Percentiles rank a stretch among this genome's conserved stretches.
Conservation (phyloP, 2,113 vertebrate genomes). For the Vulpes vulpes region DNA sequence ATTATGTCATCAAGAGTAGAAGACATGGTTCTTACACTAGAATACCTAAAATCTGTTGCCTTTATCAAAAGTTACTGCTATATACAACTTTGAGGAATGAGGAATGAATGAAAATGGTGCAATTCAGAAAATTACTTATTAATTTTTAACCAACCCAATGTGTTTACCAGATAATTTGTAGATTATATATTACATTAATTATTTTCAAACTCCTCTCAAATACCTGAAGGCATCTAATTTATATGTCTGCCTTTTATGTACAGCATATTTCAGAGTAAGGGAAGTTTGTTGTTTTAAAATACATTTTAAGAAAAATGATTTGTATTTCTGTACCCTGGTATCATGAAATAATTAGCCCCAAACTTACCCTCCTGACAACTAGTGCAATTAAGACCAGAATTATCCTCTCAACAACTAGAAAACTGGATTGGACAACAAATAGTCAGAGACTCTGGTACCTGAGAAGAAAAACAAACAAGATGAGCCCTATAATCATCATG, state of each 20-base stretch:
- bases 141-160: neutral
- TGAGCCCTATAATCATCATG: neutral
- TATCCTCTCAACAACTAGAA: neutral
- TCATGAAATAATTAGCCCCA: neutral
- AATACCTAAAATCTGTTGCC: neutral
- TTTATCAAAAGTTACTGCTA: neutral
- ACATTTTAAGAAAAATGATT: neutral
- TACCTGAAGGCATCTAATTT: neutral
- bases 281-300: neutral
- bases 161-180: neutral
- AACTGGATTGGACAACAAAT: neutral
- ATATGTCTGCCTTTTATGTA: neutral
- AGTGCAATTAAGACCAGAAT: neutral
- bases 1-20: neutral
- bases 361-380: neutral
- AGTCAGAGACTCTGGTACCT: neutral
- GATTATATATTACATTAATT: neutral
- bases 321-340: neutral
- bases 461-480: neutral
- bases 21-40: neutral
- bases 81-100: neutral
- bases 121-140: neutral
- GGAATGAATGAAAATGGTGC: neutral
- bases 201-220: conserved; percentile 28
- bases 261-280: neutral